A percentile compares a stretch with the other conserved stretches of the same genome.
Conservation (phyloP, 2,113 vertebrate genomes). For the Notarius quadriscutis region DNA sequence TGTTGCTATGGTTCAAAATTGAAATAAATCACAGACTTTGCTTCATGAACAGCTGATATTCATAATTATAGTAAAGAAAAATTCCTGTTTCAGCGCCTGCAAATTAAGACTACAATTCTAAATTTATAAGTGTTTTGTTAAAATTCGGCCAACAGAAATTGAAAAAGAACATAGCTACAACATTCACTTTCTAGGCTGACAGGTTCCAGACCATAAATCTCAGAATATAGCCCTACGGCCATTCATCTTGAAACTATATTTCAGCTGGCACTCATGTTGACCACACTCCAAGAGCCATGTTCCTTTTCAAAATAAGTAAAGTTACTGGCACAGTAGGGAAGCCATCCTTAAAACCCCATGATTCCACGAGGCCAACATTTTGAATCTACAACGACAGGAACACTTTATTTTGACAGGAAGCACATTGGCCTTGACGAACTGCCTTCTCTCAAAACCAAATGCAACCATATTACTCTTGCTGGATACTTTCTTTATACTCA, state of each 20-base stretch:
- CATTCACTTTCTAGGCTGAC: not conserved
- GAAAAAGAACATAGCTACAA: not conserved
- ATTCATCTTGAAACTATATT: constrained; percentile 48
- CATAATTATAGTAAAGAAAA: not conserved
- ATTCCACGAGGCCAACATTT: constrained; percentile 27
- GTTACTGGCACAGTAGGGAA: constrained; percentile 34
- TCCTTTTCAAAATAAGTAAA: constrained; percentile 49
- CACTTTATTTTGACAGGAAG: constrained; percentile 44
- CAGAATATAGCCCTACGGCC: constrained; percentile 26
- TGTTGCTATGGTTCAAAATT: too few species aligned
- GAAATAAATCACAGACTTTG: not conserved
- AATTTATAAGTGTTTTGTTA: not conserved
- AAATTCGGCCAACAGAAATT: not conserved
- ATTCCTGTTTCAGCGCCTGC: not conserved
- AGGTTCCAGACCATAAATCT: constrained; percentile 38
- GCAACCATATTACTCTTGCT: not conserved
- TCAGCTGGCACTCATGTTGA: constrained; percentile 40
- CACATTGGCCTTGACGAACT: constrained; percentile 14
- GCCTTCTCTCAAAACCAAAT: not conserved
- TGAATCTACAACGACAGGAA: constrained; percentile 41
- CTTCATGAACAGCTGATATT: not conserved
- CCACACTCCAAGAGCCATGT: constrained; percentile 25
- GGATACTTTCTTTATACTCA: not conserved
- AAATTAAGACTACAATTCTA: not conserved
- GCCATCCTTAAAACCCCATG: constrained; percentile 45